Evolutionary conservation across 2,113 vertebrate species (phyloP), one percentile per base, ranked within the genome.

Genomic region (Chaetura pelagica): DNA sequence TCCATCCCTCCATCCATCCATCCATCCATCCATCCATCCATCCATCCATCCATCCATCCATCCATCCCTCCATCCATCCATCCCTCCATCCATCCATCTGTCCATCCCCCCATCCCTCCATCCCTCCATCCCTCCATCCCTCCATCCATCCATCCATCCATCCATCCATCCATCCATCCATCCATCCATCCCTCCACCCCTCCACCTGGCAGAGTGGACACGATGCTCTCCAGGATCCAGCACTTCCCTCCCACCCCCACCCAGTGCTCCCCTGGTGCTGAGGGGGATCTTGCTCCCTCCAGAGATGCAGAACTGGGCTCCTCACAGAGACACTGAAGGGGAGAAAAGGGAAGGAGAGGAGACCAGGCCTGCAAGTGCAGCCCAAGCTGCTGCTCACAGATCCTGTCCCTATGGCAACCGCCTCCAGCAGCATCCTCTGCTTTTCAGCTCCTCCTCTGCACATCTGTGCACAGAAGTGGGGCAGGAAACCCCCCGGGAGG

Each of bases 401-500:
- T 32, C 3, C 64, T 40, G 46, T 93, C 92, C 91, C 89, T 71
- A 95, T 95, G 94, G 92, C 90, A 95, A 96, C 94, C 19, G 80
- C 72, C 83, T 10, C 77, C 91, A 54, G 51, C 6, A 80, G 87
- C 71, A 42, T 72, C 67, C 20, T 32, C 84, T 10, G 27, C 46
- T 23, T 63, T 55, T 30, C 26, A 6, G 52, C 77, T 58, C 72
- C 75, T 84, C 69, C 49, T 15, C 34, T 26, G 46, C 1, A 2
- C 61, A n/a, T 93, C 73, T 15, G 21, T 21, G 77, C 35, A 34
- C 54, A 61, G 44, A 80, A 44, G 17, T 0, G 1, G 59, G 46
- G 38, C 49, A 64, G 82, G 11, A 69, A 55, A 21, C 51, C 24
- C 49, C 68, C 5, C 7, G 44, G 17, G 62, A 57, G 59, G 44